These are phyloP conservation scores for Gallinago jamesoni DNA, from an alignment of 2,113 vertebrate species.

Conservation along the genomic window DNA sequence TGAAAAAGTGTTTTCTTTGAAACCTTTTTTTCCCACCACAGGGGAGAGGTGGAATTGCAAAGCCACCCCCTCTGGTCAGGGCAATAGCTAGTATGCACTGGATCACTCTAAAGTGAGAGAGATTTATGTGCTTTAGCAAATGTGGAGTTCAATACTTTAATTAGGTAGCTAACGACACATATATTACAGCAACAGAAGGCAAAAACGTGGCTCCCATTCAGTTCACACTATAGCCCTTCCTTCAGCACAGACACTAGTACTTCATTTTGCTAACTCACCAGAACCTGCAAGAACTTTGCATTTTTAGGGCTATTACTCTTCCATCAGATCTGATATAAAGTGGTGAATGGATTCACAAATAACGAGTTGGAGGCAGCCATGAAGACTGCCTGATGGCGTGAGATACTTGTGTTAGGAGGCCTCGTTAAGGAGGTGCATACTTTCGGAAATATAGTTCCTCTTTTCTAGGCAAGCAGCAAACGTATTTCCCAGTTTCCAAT, in stretches of 20 bases:
- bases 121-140: neutral
- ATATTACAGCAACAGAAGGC: neutral
- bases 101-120: neutral
- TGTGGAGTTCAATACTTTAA: neutral
- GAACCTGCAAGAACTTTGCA: neutral
- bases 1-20: neutral
- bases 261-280: neutral
- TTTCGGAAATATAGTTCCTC: neutral
- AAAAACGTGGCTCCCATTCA: neutral
- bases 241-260: neutral
- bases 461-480: neutral
- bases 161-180: neutral
- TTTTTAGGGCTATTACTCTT: neutral
- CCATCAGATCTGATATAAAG: neutral
- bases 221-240: neutral
- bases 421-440: neutral
- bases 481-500: neutral
- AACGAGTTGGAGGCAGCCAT: neutral
- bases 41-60: neutral
- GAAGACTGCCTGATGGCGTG: neutral
- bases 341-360: neutral
- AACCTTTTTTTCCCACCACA: fast-evolving
- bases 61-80: neutral
- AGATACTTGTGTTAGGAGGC: neutral
- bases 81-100: neutral